Evolutionary conservation across 2,888 invertebrate species (phyloP).

Genomic region (Drosophila longiperda): DNA sequence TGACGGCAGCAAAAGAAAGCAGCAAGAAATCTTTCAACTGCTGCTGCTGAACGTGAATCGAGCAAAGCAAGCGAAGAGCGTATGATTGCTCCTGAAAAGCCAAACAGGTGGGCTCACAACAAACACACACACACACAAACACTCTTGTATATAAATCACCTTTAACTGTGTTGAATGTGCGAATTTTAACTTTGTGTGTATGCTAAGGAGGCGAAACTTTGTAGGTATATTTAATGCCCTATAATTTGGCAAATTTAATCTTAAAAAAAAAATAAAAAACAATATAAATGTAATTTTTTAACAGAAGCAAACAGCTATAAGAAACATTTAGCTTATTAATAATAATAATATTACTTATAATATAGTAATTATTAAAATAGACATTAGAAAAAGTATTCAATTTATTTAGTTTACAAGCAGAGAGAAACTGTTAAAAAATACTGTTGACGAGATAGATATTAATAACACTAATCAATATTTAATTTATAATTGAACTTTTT

Average conservation of each 20-base stretch:
- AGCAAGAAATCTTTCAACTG: slow-evolving; percentile 65
- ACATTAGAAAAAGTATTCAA: background rate
- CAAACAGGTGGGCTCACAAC: slow-evolving; percentile 63
- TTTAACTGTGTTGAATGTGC: slow-evolving; percentile 22
- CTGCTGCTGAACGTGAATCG: slow-evolving; percentile 41
- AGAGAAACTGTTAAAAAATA: background rate
- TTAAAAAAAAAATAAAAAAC: background rate
- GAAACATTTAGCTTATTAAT: background rate
- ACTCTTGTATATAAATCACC: slow-evolving; percentile 37
- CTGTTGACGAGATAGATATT: background rate
- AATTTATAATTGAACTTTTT: background rate
- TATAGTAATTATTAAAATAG: background rate
- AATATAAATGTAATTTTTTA: background rate
- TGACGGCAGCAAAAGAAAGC: slow-evolving; percentile 63
- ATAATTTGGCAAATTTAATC: background rate
- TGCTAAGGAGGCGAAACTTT: slow-evolving; percentile 21
- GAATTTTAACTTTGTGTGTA: slow-evolving; percentile 27
- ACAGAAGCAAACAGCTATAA: background rate
- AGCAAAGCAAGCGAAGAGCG: slow-evolving; percentile 50
- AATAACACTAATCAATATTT: background rate
- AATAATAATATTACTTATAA: background rate
- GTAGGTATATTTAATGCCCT: slow-evolving; percentile 26
- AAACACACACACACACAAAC: slow-evolving; percentile 19
- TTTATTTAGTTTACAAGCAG: background rate
- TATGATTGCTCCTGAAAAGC: slow-evolving; percentile 74